These are phyloP conservation scores for Pao palembangensis DNA, from an alignment of 2,113 vertebrate genomes.

Conservation along the genomic window DNA sequence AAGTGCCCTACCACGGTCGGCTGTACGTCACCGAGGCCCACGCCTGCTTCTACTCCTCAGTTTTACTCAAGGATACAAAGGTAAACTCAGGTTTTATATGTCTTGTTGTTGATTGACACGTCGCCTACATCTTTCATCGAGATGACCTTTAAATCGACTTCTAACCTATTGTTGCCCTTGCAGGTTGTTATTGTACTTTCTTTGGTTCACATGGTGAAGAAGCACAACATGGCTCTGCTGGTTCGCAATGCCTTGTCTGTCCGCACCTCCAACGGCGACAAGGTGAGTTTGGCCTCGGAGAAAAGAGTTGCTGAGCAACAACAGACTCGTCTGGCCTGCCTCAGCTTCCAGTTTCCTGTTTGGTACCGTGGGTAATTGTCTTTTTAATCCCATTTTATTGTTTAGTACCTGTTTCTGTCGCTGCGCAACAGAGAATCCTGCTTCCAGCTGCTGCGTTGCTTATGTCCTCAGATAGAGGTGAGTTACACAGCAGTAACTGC, in stretches of 20 bases:
- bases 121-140: not conserved
- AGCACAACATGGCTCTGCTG: constrained; percentile 83
- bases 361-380: not conserved
- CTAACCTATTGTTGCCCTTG: not conserved
- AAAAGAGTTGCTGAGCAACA: not conserved
- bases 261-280: constrained; percentile 78
- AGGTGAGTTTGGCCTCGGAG: constrained; percentile 64
- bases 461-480: constrained; percentile 80
- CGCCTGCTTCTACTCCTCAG: constrained; percentile 81
- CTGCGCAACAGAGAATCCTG: constrained; percentile 79
- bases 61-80: constrained; percentile 83
- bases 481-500: not conserved
- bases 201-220: constrained; percentile 77
- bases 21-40: constrained; percentile 78
- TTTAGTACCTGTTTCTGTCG: constrained; percentile 81
- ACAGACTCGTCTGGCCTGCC: not conserved
- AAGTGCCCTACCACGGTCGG: constrained; percentile 82
- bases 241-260: constrained; percentile 85
- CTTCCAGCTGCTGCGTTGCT: constrained; percentile 75
- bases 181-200: constrained; percentile 78
- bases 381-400: not conserved
- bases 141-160: not conserved
- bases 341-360: not conserved
- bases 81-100: constrained; percentile 45
- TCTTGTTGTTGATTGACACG: too few species aligned